Evolutionary conservation across 2,888 invertebrate species (phyloP), one percentile per base, ranked within the genome.

Genomic region (Druceiella hillmani): DNA sequence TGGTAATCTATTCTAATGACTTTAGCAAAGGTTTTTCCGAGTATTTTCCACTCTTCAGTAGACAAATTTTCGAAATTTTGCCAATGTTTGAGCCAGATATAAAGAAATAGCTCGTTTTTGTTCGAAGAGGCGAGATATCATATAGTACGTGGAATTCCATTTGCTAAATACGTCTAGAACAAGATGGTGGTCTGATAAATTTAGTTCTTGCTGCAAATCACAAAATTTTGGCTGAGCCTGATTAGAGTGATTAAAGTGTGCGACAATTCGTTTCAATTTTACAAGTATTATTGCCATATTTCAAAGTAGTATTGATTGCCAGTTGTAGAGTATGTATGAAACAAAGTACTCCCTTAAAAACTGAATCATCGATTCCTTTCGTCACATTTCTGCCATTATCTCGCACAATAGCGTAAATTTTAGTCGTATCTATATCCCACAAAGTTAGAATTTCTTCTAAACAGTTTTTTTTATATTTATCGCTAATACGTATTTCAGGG

Each of bases 281-380:
- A 20, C 16, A 15, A 38, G n/a, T 17, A 39, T 36, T 36, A 39
- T 33, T 25, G 29, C 29, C 31, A 36, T 33, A 10, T 37, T 43
- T 40, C 27, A 31, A 41, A 13, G 38, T 13, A 32, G 12, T n/a
- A 17, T 38, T 15, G 2, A 38, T 14, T 15, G 32, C 32, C 17
- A 32, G 17, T 14, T 32, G 38, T 11, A 34, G 12, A n/a, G 38
- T 40, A 35, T 45, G 40, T 33, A 40, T 45, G 31, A 40, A 45
- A 42, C 42, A 42, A 10, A 30, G 35, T 13, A 35, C 33, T 31
- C 20, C 40, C 12, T 37, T 32, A 40, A 37, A 35, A 31, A 16
- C 14, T 29, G 30, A 29, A 9, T 40, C 45, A 13, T 37, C 34
- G 22, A 45, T 39, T 9, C 33, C 43, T 32, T 40, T 30, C 12